Conservation (phyloP, 92 coral and sea anemone genomes). For the Meandrina meandrites region DNA sequence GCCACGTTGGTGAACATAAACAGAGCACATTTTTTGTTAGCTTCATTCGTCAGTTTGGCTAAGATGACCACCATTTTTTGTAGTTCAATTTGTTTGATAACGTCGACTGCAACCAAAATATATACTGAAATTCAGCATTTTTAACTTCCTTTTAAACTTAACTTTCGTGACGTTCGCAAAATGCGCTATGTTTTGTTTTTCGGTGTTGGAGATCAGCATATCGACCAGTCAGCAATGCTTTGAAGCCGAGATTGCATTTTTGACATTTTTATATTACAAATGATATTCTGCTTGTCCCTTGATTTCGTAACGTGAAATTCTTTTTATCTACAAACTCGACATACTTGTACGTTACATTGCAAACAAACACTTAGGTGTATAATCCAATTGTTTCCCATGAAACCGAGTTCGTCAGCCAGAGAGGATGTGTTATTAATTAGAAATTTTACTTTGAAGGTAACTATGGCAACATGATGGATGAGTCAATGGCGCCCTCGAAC, state of each 20-base stretch:
- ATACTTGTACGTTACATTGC: neutral
- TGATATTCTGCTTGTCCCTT: neutral
- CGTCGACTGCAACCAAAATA: neutral
- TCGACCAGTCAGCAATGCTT: neutral
- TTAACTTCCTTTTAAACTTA: too few species aligned
- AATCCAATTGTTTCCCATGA: neutral
- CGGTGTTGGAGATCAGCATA: too few species aligned
- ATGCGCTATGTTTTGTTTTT: too few species aligned
- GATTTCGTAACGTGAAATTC: neutral
- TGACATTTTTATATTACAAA: neutral
- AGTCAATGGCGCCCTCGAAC: constrained; percentile 91
- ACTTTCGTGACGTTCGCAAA: too few species aligned
- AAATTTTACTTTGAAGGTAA: constrained; percentile 62
- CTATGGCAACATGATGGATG: constrained; percentile 98
- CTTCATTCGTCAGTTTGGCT: too few species aligned
- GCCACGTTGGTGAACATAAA: too few species aligned
- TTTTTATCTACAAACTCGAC: neutral
- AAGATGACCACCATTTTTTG: too few species aligned
- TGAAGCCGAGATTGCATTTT: neutral
- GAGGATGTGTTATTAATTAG: too few species aligned
- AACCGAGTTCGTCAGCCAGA: neutral
- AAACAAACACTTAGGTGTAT: neutral
- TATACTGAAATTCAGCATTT: too few species aligned
- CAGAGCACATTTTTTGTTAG: too few species aligned
- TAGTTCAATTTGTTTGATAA: too few species aligned